Base-by-base conservation (phyloP, 2,888 invertebrate genomes). In the Dendrolimus pini region DNA sequence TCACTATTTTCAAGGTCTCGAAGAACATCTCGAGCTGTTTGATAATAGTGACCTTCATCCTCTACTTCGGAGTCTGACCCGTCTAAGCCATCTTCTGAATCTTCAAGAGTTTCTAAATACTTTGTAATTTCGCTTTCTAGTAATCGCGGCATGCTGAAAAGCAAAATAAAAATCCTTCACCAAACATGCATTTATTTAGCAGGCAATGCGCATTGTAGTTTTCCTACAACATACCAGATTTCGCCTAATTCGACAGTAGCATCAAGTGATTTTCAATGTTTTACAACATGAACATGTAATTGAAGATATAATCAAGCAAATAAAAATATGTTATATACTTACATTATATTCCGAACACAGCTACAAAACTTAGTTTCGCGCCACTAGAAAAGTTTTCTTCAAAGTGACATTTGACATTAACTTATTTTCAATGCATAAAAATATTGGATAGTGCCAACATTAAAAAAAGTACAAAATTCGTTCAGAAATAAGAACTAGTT, bases 81-180 rank as follows among this genome's bases (percentile, higher is more conserved):
- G 64, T 69, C 70, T 66, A 68, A 68, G 63, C 68, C 69, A 64
- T 69, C 69, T 69, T 70, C 69, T 62, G 69, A 70, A 67, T 70
- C 69, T 64, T 70, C 69, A 66, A 71, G 68, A 70, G 65, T 69
- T 70, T 72, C 69, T 68, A 71, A 72, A 72, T 72, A 69, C 62
- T 67, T 66, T 67, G 62, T 63, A 67, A 69, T 69, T 67, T 71
- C 71, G 65, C 70, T 67, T 69, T 70, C 67, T 14, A 14, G 14
- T 67, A 70, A 69, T 64, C 71, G 70, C 66, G 67, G 67, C 66
- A 68, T 66, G 67, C 68, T 69, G 66, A 14, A 14, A 14, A 14
- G 14, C 14, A 14, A 14, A 14, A 14, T 14, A 69, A 70, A 67
- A 70, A 66, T 54, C 69, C 70, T 69, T 72, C 65, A 71, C 68